A percentile compares a stretch with the other conserved stretches of the same genome.
phyloP scores from a whole-genome alignment of 2,113 vertebrate species.

The Hippocampus guttulatus region DNA sequence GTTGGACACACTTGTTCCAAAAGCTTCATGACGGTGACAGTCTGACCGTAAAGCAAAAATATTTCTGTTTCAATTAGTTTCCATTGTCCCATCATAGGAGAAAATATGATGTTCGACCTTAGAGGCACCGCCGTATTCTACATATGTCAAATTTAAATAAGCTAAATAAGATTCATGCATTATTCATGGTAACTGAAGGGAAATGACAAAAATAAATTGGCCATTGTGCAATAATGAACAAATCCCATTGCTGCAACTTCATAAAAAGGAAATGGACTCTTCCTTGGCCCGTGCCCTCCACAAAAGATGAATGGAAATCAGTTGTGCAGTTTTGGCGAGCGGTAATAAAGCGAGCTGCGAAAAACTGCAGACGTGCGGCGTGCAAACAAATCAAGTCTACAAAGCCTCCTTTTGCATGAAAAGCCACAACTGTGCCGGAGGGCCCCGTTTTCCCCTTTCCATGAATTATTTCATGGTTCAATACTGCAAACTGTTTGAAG shows the following conservation, averaged over 20 bases:
- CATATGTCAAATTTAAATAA: not conserved
- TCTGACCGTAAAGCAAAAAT: not conserved
- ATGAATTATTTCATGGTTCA: constrained; percentile 44
- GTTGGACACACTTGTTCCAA: too few species aligned
- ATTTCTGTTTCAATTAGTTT: not conserved
- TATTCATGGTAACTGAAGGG: not conserved
- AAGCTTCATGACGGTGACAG: too few species aligned
- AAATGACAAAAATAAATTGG: not conserved
- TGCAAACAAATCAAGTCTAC: not conserved
- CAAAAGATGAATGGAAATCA: not conserved
- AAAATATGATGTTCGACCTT: not conserved
- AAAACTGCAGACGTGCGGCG: not conserved
- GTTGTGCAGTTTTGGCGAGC: not conserved
- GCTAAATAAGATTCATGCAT: not conserved
- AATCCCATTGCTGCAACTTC: not conserved
- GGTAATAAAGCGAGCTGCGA: not conserved
- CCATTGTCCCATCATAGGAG: not conserved
- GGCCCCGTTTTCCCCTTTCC: constrained; percentile 29
- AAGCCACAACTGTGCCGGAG: constrained; percentile 25
- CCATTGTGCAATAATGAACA: not conserved
- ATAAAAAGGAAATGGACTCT: not conserved
- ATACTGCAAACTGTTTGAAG: constrained; percentile 23
- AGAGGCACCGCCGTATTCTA: not conserved
- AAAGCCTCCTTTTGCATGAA: constrained; percentile 18
- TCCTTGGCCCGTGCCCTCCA: not conserved